phyloP scores from a whole-genome alignment of 2,797 vertebrate genomes.

The Phataginus tetradactyla region DNA sequence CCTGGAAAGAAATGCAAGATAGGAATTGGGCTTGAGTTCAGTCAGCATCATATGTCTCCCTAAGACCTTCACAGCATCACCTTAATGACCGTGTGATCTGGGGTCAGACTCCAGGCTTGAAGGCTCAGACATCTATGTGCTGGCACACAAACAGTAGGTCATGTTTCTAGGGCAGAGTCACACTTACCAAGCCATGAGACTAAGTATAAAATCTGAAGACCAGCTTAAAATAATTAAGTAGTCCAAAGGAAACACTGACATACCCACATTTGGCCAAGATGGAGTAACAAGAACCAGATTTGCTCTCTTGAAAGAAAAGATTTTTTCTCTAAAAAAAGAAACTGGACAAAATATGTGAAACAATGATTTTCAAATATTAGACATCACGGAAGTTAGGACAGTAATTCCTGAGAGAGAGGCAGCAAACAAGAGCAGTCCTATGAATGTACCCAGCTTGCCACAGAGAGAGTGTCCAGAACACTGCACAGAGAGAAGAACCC shows the following conservation, averaged over 20 bases:
- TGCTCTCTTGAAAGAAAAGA: not conserved
- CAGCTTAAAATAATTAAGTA: not conserved
- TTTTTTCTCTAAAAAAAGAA: not conserved
- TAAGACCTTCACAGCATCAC: not conserved
- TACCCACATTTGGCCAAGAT: not conserved
- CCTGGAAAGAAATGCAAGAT: not conserved
- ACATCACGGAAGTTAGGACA: not conserved
- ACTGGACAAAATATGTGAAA: not conserved
- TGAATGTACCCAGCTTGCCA: not conserved
- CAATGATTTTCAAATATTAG: not conserved
- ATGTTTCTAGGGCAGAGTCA: not conserved
- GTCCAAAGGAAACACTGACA: not conserved
- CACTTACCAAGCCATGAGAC: not conserved
- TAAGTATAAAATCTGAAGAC: not conserved
- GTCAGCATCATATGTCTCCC: not conserved
- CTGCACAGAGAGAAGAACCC: not conserved
- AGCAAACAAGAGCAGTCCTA: not conserved
- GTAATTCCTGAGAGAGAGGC: not conserved
- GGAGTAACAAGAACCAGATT: not conserved
- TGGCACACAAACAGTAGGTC: not conserved
- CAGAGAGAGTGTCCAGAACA: not conserved
- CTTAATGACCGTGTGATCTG: not conserved
- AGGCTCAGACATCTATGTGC: not conserved
- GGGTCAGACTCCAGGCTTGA: not conserved
- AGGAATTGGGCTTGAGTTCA: not conserved